Evolutionary conservation across 2,888 invertebrate genomes (phyloP).

Genomic region (Caradrina kadenii): DNA sequence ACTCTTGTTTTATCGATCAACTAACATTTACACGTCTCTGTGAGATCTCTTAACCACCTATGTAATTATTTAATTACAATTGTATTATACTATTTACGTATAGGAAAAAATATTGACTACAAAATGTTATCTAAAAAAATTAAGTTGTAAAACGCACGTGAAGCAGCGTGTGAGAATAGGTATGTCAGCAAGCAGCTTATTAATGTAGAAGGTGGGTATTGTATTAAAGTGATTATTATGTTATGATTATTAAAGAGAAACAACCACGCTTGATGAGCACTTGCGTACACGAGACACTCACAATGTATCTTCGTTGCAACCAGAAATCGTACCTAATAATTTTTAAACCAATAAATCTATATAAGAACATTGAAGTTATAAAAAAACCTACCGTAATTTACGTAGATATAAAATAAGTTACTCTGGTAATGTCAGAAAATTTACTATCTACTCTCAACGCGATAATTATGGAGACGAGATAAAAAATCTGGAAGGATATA

Average conservation of each 20-base stretch:
- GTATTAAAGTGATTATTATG: background rate
- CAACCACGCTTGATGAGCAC: background rate
- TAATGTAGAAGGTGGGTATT: too few species aligned
- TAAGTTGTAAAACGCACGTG: background rate
- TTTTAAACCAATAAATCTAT: too few species aligned
- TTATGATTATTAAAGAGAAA: background rate
- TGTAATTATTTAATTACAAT: slow-evolving; percentile 2
- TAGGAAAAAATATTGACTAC: background rate
- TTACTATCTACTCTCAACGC: background rate
- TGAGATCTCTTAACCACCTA: slow-evolving; percentile 3
- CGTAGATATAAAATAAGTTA: slow-evolving; percentile 6
- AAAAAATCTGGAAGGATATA: background rate
- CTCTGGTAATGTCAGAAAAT: background rate
- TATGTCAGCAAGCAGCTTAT: background rate
- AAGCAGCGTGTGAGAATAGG: background rate
- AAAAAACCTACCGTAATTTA: background rate
- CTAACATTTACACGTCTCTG: slow-evolving; percentile 9
- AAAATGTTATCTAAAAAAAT: background rate
- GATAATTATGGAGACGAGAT: background rate
- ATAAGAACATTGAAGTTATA: too few species aligned
- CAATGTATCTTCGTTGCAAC: background rate
- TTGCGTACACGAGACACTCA: background rate
- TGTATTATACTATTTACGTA: background rate
- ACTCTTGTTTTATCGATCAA: slow-evolving; percentile 27
- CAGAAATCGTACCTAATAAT: background rate